These are phyloP conservation scores for Yponomeuta malinellus DNA, from an alignment of 2,888 invertebrate genomes.

Conservation along the genomic window DNA sequence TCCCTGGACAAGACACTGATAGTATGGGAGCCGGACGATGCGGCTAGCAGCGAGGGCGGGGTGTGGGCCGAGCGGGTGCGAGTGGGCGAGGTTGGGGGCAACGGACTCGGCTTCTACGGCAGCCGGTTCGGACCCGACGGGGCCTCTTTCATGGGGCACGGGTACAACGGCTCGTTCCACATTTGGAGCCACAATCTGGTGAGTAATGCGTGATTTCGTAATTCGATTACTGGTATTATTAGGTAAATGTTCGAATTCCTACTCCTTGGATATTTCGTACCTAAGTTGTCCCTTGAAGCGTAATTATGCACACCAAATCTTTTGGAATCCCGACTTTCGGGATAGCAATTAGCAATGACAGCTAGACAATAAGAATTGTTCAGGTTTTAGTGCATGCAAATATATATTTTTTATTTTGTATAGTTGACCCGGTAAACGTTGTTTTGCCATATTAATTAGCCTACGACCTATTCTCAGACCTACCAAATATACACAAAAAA, in stretches of 20 bases:
- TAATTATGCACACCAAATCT: no score
- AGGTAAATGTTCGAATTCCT: background rate
- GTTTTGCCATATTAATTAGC: no score
- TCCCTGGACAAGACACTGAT: slow-evolving; percentile 96
- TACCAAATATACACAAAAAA: no score
- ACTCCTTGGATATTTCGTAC: no score
- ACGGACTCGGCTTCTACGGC: slow-evolving; percentile 95
- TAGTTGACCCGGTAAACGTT: no score
- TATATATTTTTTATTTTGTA: no score
- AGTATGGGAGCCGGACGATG: slow-evolving; percentile 83
- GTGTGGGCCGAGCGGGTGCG: slow-evolving; percentile 90
- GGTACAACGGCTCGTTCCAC: slow-evolving; percentile 95
- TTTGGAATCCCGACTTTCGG: no score
- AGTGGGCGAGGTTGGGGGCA: slow-evolving; percentile 95
- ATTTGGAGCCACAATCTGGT: slow-evolving; percentile 82
- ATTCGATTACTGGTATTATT: background rate
- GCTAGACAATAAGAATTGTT: no score
- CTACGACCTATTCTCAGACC: no score
- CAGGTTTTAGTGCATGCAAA: no score
- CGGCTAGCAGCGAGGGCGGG: slow-evolving; percentile 67
- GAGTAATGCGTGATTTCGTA: slow-evolving; percentile 19
- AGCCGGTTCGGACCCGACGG: slow-evolving; percentile 85
- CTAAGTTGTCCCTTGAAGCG: no score
- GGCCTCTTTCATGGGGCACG: slow-evolving; percentile 84
- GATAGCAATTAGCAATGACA: no score